Evolutionary conservation across 2,797 vertebrate genomes (phyloP).

Genomic region (Epinephelus malabaricus): DNA sequence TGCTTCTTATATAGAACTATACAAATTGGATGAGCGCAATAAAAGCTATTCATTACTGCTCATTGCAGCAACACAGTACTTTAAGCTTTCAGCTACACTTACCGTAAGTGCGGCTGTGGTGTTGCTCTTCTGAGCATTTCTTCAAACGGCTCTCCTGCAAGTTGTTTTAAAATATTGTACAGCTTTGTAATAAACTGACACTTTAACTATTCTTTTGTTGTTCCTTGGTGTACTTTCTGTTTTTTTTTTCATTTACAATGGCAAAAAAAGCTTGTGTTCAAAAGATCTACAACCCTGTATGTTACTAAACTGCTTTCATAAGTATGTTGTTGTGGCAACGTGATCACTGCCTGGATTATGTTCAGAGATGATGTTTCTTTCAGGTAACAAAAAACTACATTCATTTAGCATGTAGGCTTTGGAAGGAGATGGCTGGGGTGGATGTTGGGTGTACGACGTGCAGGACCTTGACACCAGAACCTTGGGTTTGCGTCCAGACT

Average conservation of each 20-base stretch:
- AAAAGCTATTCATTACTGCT: slow-evolving; percentile 12
- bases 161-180: slow-evolving; percentile 44
- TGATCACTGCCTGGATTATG: too few relatives aligned
- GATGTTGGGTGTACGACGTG: too few relatives aligned
- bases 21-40: not conserved
- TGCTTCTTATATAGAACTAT: slow-evolving; percentile 2
- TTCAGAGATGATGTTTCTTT: too few relatives aligned
- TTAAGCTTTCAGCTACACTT: slow-evolving; percentile 7
- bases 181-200: slow-evolving; percentile 57
- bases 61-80: not conserved
- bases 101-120: slow-evolving; percentile 28
- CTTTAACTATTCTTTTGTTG: slow-evolving; percentile 26
- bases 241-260: not conserved
- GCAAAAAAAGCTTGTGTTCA: not conserved
- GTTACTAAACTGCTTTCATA: too few relatives aligned
- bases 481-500: too few relatives aligned
- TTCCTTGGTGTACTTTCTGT: not conserved
- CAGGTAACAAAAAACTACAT: too few relatives aligned
- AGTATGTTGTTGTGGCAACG: too few relatives aligned
- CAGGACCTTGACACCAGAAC: too few relatives aligned
- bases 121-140: slow-evolving; percentile 29
- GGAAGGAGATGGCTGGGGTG: too few relatives aligned
- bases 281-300: not conserved
- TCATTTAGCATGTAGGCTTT: too few relatives aligned
- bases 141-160: slow-evolving; percentile 25